These are phyloP conservation scores for Cliona cf. orientalis DNA, from an alignment of 37 sponge, comb jelly and placozoan species.

Conservation along the genomic window DNA sequence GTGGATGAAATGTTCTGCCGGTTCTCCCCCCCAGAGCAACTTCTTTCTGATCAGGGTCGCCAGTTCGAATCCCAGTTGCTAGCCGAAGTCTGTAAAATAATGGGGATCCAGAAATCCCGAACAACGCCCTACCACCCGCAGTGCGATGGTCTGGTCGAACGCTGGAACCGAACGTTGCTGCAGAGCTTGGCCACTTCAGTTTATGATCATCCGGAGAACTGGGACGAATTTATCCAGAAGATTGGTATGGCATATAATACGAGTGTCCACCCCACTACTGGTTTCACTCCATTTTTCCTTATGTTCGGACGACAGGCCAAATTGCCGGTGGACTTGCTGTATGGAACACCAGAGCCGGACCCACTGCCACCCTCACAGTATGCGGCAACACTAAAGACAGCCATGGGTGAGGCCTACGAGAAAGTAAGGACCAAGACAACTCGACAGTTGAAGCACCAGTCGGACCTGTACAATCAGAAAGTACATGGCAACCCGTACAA, in stretches of 20 bases:
- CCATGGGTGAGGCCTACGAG: slow-evolving; percentile 20
- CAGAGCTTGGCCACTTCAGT: slow-evolving; percentile 20
- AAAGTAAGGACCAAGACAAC: not conserved
- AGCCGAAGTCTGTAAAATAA: slow-evolving; percentile 31
- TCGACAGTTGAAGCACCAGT: not conserved
- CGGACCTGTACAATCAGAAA: slow-evolving; percentile 31
- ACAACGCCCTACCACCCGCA: slow-evolving; percentile 67
- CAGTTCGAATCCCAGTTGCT: slow-evolving; percentile 56
- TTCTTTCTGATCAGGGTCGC: slow-evolving; percentile 54
- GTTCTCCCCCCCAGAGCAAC: slow-evolving; percentile 52
- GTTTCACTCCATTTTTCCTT: slow-evolving; percentile 42
- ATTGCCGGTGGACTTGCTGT: slow-evolving; percentile 31
- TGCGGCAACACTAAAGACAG: slow-evolving; percentile 1
- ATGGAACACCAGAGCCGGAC: not conserved
- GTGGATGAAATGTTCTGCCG: slow-evolving; percentile 47
- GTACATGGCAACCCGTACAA: slow-evolving; percentile 51
- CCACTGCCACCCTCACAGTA: slow-evolving; percentile 11
- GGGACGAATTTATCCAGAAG: slow-evolving; percentile 38
- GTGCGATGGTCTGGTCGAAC: slow-evolving; percentile 65
- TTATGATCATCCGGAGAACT: slow-evolving; percentile 13
- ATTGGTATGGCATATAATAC: slow-evolving; percentile 61
- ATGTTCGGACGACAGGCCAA: slow-evolving; percentile 61
- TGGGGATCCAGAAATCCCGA: slow-evolving; percentile 35
- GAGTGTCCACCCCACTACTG: slow-evolving; percentile 38
- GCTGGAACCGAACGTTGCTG: slow-evolving; percentile 50